These are phyloP conservation scores for Ammodramus savannarum DNA, from an alignment of 2,113 vertebrate species.

Conservation along the genomic window DNA sequence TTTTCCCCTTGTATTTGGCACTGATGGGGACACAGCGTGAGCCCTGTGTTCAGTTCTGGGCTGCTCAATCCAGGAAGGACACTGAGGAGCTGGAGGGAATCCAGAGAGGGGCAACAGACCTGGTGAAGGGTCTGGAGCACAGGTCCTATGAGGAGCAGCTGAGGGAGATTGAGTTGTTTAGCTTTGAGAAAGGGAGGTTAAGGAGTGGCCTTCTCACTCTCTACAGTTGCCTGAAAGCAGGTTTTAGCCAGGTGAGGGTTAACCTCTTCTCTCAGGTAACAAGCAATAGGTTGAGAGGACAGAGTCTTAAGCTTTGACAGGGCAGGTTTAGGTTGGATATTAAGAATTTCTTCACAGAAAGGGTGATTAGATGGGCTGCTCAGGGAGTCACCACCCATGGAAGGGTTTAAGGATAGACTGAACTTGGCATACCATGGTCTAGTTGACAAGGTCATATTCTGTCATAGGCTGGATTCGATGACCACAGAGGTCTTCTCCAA, in stretches of 20 bases:
- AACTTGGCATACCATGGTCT: not conserved
- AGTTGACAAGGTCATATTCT: not conserved
- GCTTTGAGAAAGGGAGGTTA: not conserved
- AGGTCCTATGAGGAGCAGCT: not conserved
- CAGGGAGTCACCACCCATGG: not conserved
- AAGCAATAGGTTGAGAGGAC: not conserved
- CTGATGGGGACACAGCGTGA: not conserved
- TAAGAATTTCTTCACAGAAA: not conserved
- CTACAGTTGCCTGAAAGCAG: not conserved
- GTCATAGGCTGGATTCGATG: fast-evolving
- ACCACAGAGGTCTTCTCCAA: not conserved
- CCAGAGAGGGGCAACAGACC: not conserved
- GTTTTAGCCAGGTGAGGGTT: no score
- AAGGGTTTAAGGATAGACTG: not conserved
- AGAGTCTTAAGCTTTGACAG: not conserved
- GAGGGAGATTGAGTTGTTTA: not conserved
- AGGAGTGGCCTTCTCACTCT: not conserved
- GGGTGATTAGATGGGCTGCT: not conserved
- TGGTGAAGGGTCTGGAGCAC: not conserved
- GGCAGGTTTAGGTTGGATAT: not conserved
- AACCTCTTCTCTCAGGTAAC: not conserved
- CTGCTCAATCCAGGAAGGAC: not conserved
- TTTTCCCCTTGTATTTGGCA: not conserved
- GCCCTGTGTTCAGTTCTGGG: not conserved
- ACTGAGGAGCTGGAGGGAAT: not conserved